A percentile compares a stretch with the other conserved stretches of the same genome.
phyloP scores from a whole-genome alignment of 2,113 vertebrate species.

The Engystomops pustulosus region DNA sequence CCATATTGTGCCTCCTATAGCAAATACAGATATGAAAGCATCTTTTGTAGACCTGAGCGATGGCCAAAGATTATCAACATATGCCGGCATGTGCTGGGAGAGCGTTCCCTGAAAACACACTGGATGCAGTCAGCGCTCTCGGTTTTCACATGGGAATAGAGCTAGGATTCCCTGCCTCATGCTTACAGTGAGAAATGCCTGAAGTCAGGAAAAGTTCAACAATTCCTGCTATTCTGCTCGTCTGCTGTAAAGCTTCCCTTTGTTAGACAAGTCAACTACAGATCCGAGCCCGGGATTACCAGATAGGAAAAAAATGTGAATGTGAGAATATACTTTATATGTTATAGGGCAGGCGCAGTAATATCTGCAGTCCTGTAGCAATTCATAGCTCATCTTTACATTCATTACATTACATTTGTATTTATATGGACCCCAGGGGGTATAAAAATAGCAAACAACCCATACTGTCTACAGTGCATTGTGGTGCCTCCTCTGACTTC shows the following conservation, averaged over 20 bases:
- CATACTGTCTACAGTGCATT: no score
- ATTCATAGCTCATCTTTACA: no score
- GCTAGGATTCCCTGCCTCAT: slow-evolving; percentile 23
- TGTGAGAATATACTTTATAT: neutral
- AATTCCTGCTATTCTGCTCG: slow-evolving; percentile 40
- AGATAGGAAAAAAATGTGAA: neutral
- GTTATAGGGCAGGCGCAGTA: neutral
- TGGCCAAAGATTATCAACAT: neutral
- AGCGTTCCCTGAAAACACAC: no score
- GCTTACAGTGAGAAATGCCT: slow-evolving; percentile 31
- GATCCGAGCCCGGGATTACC: neutral
- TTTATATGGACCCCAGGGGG: no score
- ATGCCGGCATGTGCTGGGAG: neutral
- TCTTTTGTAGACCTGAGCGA: neutral
- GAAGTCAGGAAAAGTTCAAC: slow-evolving; percentile 51
- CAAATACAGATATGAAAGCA: neutral
- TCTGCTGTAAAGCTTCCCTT: neutral
- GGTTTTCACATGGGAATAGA: slow-evolving; percentile 36
- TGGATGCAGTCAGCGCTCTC: slow-evolving; percentile 10
- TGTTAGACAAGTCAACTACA: slow-evolving; percentile 27
- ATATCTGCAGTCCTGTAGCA: neutral
- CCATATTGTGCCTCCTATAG: neutral
- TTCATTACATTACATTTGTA: no score
- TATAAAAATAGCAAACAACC: no score
- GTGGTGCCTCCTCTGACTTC: no score